Evolutionary conservation across 92 coral and sea anemone species (phyloP), one percentile per base, ranked within the genome.

Genomic region (Epizoanthus scotinus): DNA sequence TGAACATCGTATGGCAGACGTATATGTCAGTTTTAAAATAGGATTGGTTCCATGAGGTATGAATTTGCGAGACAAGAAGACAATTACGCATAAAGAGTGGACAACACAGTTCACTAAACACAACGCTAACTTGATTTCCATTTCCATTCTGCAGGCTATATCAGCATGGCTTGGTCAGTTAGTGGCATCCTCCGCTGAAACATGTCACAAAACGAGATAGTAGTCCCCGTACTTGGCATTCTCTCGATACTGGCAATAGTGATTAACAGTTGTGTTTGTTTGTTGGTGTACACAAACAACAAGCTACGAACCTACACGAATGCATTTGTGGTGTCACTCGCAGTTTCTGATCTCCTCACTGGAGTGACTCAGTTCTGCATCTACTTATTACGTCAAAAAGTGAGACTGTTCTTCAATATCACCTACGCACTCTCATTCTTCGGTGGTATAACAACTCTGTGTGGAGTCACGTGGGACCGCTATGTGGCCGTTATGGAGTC

Each of bases 391-490:
- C 64, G 55, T 18, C 80, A 74, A 54, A 54, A 74, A 74, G 67
- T 52, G 12, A 34, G 80, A 21, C 42, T 74, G n/a, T 74, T 74
- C 59, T 74, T 74, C 20, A 74, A 74, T 58, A 36, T 74, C n/a
- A 74, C 80, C 6, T 74, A 74, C 22, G 80, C 80, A 8, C 29
- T 74, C 54, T 74, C 80, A 53, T 74, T 74, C 15, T 74, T 74
- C 59, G 80, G 80, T 10, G 80, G 80, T 3, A n/a, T 73, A 73
- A 73, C 79, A 56, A 73, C 79, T 19, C 27, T 73, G 3, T 73
- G 79, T 18, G 79, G 64, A 19, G 79, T 73, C n/a, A 73, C 79
- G 13, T 73, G 79, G 79, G 79, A 73, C 22, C 79, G 79, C 18
- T 73, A 73, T n/a, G 38, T 73, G 3, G 61, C 79, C 14, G 79